These are phyloP conservation scores for Choloepus hoffmanni DNA, from an alignment of 2,113 vertebrate genomes.

Conservation along the genomic window DNA sequence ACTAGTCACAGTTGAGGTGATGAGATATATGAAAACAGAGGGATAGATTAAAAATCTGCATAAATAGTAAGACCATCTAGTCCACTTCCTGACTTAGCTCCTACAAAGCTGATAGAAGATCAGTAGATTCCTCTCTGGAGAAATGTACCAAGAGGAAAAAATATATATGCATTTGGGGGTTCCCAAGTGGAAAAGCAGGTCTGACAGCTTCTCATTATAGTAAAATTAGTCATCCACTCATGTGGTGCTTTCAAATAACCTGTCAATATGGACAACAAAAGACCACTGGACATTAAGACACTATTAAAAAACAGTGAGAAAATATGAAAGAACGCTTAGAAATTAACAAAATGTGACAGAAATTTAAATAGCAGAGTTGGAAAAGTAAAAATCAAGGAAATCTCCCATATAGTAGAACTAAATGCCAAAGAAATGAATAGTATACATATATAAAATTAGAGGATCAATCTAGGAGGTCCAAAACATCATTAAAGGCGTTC, in stretches of 20 bases:
- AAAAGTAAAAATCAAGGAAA: constrained; percentile 21
- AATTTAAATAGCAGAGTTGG: neutral
- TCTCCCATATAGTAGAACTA: neutral
- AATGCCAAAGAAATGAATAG: neutral
- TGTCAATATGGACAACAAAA: neutral
- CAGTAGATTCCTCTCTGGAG: neutral
- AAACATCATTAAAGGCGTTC: neutral
- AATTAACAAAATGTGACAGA: neutral
- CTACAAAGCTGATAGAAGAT: neutral
- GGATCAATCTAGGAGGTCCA: neutral
- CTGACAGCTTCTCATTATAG: neutral
- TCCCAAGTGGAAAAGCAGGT: neutral
- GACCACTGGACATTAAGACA: neutral
- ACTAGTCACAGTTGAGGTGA: neutral
- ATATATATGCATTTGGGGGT: neutral
- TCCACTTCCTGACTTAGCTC: neutral
- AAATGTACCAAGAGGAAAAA: neutral
- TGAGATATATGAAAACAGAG: neutral
- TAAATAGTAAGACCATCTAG: neutral
- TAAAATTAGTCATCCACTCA: too few species aligned
- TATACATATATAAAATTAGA: neutral
- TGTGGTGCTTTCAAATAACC: neutral
- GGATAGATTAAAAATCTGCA: neutral
- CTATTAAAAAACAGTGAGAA: constrained; percentile 17
- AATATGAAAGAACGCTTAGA: constrained; percentile 12